Evolutionary conservation across 2,113 vertebrate species (phyloP).

Genomic region (Hylia prasina): DNA sequence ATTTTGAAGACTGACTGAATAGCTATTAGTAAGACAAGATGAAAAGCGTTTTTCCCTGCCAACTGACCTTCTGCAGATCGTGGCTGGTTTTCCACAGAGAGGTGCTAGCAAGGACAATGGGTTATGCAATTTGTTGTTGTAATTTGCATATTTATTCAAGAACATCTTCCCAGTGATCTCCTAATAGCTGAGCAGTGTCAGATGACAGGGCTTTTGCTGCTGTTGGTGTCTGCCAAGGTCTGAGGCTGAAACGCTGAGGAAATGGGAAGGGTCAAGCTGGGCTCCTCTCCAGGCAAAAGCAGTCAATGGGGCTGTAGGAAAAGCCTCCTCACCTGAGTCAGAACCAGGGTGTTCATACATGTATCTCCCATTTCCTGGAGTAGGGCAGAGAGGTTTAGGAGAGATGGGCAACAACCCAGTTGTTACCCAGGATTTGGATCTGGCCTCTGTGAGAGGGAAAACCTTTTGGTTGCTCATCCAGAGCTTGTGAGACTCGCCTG

Average conservation of each 20-base stretch:
- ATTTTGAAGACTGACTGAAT: not conserved
- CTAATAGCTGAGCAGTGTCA: not conserved
- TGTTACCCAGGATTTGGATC: not conserved
- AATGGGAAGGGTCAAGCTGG: not conserved
- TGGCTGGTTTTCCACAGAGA: not conserved
- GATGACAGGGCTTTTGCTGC: not conserved
- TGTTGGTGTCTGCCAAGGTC: not conserved
- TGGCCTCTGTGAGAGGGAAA: not conserved
- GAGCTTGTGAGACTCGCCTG: not conserved
- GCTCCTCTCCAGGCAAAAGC: not conserved
- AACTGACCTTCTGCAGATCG: not conserved
- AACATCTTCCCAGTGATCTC: not conserved
- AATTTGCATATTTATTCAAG: slow-evolving; percentile 19
- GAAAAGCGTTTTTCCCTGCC: not conserved
- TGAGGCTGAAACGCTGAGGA: not conserved
- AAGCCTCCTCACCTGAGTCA: not conserved
- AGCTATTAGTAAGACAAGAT: slow-evolving; percentile 4
- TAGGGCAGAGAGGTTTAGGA: not conserved
- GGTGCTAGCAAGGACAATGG: not conserved
- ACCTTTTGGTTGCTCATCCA: not conserved
- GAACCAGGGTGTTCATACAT: not conserved
- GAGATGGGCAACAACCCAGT: not conserved
- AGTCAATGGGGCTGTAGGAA: not conserved
- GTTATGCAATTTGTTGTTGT: slow-evolving; percentile 3
- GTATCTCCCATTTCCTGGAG: not conserved